phyloP scores from a whole-genome alignment of 1,140 invertebrate genomes.

The Aphis craccivora region DNA sequence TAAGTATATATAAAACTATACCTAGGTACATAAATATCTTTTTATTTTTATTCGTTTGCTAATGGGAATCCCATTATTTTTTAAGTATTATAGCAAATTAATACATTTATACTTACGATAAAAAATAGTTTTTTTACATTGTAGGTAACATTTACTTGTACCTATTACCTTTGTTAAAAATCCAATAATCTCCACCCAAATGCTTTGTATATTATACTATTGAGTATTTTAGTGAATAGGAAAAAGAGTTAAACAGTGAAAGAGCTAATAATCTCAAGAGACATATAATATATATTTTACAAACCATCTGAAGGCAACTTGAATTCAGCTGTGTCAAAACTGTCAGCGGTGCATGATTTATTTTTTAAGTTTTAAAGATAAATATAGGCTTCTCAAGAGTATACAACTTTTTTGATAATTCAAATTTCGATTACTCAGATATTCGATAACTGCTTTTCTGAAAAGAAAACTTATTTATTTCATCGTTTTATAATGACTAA shows the following conservation, averaged over 20 bases:
- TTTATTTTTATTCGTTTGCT: neutral
- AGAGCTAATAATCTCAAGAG: neutral
- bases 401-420: constrained; percentile 34
- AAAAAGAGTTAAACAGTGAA: neutral
- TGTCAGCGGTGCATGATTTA: constrained; percentile 47
- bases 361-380: constrained; percentile 31
- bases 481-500: neutral
- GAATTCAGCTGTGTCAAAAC: neutral
- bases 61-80: neutral
- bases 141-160: neutral
- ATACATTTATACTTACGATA: neutral
- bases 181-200: neutral
- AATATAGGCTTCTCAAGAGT: neutral
- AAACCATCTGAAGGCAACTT: neutral
- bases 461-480: neutral
- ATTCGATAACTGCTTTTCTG: neutral
- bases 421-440: constrained; percentile 30
- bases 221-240: neutral
- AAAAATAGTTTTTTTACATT: neutral
- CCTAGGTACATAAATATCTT: neutral
- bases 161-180: neutral
- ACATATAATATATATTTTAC: neutral
- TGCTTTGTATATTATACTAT: neutral
- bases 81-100: neutral
- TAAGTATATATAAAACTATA: neutral